A percentile compares a stretch with the other conserved stretches of the same genome.
phyloP scores from a whole-genome alignment of 2,888 invertebrate species.

The Onthophagus sagittarius region DNA sequence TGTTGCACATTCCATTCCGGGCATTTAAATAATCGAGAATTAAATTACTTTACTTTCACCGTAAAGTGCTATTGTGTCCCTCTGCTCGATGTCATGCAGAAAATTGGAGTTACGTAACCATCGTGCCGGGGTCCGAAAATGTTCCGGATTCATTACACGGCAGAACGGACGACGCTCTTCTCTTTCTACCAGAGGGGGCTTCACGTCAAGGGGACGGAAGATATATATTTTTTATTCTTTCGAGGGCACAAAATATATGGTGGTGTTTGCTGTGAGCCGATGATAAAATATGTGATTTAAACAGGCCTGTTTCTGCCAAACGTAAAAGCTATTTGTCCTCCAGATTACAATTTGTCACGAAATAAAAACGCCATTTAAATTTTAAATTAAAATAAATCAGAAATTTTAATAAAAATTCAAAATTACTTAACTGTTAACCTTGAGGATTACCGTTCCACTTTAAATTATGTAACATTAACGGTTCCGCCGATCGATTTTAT shows the following conservation, averaged over 20 bases:
- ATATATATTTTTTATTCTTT: constrained; percentile 6
- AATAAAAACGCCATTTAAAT: too few species aligned
- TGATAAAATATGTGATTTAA: constrained; percentile 10
- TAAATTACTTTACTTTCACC: constrained; percentile 9
- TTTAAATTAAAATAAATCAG: too few species aligned
- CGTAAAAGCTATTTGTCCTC: not conserved
- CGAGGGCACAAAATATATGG: constrained; percentile 4
- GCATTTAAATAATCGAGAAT: constrained; percentile 9
- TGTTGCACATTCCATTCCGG: not conserved
- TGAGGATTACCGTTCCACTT: not conserved
- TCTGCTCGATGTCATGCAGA: constrained; percentile 7
- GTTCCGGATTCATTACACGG: constrained; percentile 4
- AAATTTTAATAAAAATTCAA: too few species aligned
- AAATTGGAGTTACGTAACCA: constrained; percentile 9
- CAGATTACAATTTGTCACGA: not conserved
- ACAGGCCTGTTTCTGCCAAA: constrained; percentile 2
- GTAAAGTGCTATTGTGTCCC: constrained; percentile 7
- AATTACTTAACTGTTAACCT: not conserved
- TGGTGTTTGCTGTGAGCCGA: not conserved
- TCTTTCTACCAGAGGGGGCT: not conserved
- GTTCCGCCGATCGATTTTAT: not conserved
- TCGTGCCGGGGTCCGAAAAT: constrained; percentile 1
- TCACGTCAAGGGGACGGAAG: constrained; percentile 1
- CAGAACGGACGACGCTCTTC: not conserved
- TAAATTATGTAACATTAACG: not conserved